Conservation (phyloP, 2,888 invertebrate genomes). For the Catonia carolina region DNA sequence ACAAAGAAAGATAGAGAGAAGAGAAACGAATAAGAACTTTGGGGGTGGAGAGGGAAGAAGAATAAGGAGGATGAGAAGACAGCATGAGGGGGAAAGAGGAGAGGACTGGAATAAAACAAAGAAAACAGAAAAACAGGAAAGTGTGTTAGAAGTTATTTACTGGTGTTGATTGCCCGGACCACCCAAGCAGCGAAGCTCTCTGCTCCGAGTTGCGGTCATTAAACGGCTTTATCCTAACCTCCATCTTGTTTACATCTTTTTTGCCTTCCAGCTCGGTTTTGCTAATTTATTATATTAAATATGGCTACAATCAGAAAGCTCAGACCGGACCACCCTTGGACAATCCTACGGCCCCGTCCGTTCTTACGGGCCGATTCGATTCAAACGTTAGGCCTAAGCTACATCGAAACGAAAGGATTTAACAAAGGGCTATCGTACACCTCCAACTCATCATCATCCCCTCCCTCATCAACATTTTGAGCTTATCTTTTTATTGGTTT, state of each 20-base stretch:
- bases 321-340: too few relatives aligned
- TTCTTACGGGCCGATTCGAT: too few relatives aligned
- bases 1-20: not conserved
- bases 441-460: too few relatives aligned
- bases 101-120: conserved; percentile 7
- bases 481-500: too few relatives aligned
- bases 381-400: too few relatives aligned
- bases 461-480: too few relatives aligned
- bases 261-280: conserved; percentile 8
- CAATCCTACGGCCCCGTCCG: too few relatives aligned
- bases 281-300: conserved; percentile 15
- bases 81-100: not conserved
- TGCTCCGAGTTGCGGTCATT: conserved; percentile 4
- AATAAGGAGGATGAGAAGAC: not conserved
- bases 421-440: too few relatives aligned
- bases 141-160: conserved; percentile 5
- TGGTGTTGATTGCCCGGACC: conserved; percentile 16
- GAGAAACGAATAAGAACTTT: too few relatives aligned
- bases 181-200: conserved; percentile 18
- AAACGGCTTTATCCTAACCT: conserved; percentile 12
- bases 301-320: not conserved
- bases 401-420: too few relatives aligned
- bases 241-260: conserved; percentile 15
- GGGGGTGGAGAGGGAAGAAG: too few relatives aligned
- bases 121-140: not conserved